Evolutionary conservation across 1,140 invertebrate species (phyloP).

Genomic region (Ostrea edulis): DNA sequence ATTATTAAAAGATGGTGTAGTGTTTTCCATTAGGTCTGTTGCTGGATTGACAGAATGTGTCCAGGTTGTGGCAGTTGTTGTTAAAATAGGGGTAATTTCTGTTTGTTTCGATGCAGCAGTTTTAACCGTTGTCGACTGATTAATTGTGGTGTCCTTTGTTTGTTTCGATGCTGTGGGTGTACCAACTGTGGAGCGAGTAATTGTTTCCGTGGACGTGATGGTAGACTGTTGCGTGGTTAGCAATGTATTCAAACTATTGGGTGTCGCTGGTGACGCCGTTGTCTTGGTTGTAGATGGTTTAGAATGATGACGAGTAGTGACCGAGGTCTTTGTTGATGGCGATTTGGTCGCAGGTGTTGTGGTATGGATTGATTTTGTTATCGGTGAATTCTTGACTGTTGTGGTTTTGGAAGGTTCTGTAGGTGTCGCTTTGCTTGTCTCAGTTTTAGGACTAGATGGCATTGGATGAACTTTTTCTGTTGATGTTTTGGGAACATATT

Average conservation of each 20-base stretch:
- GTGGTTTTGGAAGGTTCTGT: constrained; percentile 4
- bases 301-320: not conserved
- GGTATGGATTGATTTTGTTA: not conserved
- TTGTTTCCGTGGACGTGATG: not conserved
- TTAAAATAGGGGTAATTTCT: not conserved
- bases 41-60: too few species aligned
- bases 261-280: not conserved
- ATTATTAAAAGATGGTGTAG: not conserved
- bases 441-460: not conserved
- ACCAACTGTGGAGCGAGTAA: not conserved
- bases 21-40: not conserved
- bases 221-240: not conserved
- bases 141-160: not conserved
- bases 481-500: not conserved
- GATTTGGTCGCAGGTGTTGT: not conserved
- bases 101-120: not conserved
- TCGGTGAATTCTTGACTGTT: not conserved
- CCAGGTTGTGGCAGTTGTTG: not conserved
- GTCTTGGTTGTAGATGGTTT: not conserved
- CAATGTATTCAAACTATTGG: not conserved
- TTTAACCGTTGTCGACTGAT: not conserved
- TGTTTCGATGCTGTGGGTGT: not conserved
- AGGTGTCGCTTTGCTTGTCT: too few species aligned
- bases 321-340: not conserved
- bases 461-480: not conserved